Evolutionary conservation across 2,113 vertebrate genomes (phyloP), one percentile per base, ranked within the genome.

Genomic region (Lathamus discolor): DNA sequence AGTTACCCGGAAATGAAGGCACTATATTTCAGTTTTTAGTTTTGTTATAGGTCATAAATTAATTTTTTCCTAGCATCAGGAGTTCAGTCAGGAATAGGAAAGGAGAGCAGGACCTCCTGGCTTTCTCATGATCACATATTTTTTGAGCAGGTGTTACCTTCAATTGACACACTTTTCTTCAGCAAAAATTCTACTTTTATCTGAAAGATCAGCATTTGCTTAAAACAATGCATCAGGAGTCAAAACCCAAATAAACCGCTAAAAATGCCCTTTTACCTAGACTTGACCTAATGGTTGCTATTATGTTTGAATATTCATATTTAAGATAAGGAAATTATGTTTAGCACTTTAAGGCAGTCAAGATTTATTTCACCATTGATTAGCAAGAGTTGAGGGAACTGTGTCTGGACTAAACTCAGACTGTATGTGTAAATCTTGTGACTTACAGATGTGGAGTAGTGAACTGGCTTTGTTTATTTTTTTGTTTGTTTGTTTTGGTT

Each of bases 271-370:
- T 79, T 83, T 91, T 75, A 46, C 88, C 73, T 78, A 68, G 80
- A 85, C 62, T 75, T 92, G 80, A 88, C 83, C 73, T 83, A 61
- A 59, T 9, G 68, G 46, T 37, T 86, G 15, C 66, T 88, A 25
- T 94, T 92, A 88, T 77, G 72, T 75, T 81, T 94, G 72, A 88
- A 94, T 90, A 93, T 73, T 95, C 70, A 77, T 88, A 43, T 78
- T 83, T 68, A 72, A 90, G 68, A 91, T 93, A 83, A 92, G 86
- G 64, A 95, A 92, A 84, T 92, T 48, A 79, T 68, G 35, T 84
- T 93, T 95, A 88, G 43, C 23, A 83, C 76, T 83, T 93, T 52
- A 64, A 90, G 95, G 48, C 61, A 59, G 63, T 95, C 48, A 63
- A 33, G 82, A 85, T 80, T 86, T 77, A 80, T 83, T 92, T 93